phyloP scores from a whole-genome alignment of 2,113 vertebrate species.

The Mirza zaza region DNA sequence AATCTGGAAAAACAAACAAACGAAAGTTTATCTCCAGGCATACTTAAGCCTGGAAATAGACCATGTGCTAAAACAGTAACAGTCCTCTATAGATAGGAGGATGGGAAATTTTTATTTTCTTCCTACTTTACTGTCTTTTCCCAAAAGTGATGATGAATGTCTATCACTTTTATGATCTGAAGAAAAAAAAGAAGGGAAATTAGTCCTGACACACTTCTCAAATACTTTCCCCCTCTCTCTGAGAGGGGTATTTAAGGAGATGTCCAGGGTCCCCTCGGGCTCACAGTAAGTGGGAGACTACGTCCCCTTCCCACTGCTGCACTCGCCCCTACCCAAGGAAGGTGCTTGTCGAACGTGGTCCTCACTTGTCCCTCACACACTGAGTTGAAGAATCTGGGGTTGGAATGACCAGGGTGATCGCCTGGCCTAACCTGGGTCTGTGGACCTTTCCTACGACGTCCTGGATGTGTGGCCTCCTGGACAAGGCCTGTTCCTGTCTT shows the following conservation, averaged over 20 bases:
- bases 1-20: neutral
- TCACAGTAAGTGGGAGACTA: neutral
- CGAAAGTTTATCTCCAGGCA: neutral
- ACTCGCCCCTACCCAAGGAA: fast-evolving
- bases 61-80: neutral
- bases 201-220: neutral
- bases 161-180: neutral
- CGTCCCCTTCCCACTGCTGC: neutral
- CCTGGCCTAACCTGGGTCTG: neutral
- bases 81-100: neutral
- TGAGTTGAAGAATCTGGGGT: neutral
- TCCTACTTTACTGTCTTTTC: neutral
- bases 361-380: neutral
- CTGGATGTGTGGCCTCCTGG: neutral
- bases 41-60: neutral
- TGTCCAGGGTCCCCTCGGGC: neutral
- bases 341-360: neutral
- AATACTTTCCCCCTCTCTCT: neutral
- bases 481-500: neutral
- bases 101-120: neutral
- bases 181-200: neutral
- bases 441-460: neutral
- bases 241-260: neutral
- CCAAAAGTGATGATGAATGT: neutral
- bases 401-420: neutral